phyloP scores from a whole-genome alignment of 2,797 vertebrate genomes.

The Propithecus deckenii region DNA sequence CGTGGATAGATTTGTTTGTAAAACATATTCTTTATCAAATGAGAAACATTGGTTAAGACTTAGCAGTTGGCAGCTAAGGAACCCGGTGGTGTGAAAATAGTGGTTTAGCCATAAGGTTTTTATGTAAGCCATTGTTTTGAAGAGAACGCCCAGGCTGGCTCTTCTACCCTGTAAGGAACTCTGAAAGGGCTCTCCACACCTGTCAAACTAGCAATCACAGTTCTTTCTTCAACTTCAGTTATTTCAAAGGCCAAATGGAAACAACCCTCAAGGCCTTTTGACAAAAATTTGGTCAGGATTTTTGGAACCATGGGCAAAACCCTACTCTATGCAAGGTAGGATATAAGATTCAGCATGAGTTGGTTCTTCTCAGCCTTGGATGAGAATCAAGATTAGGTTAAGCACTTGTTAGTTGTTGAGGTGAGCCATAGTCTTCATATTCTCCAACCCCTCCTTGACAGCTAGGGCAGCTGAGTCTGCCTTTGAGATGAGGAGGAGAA shows the following conservation, averaged over 20 bases:
- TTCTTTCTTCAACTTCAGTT: background rate
- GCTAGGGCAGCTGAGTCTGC: background rate
- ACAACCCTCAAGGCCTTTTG: background rate
- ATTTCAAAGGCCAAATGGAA: background rate
- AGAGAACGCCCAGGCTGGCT: background rate
- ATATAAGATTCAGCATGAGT: background rate
- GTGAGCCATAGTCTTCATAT: background rate
- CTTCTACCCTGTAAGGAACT: background rate
- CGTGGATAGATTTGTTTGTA: background rate
- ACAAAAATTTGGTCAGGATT: constrained; percentile 38
- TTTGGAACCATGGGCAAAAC: background rate
- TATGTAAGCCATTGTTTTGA: background rate
- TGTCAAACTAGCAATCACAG: background rate
- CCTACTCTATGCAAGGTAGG: background rate
- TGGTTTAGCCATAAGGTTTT: background rate
- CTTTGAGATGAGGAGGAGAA: background rate
- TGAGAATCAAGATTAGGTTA: background rate
- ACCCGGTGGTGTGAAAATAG: constrained; percentile 6
- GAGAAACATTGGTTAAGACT: background rate
- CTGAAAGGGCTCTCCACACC: background rate
- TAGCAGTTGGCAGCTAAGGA: background rate
- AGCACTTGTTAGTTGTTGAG: background rate
- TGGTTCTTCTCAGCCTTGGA: background rate
- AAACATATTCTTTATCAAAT: background rate
- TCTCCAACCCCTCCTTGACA: background rate